Evolutionary conservation across 2,113 vertebrate genomes (phyloP).

Genomic region (Entomyzon cyanotis): DNA sequence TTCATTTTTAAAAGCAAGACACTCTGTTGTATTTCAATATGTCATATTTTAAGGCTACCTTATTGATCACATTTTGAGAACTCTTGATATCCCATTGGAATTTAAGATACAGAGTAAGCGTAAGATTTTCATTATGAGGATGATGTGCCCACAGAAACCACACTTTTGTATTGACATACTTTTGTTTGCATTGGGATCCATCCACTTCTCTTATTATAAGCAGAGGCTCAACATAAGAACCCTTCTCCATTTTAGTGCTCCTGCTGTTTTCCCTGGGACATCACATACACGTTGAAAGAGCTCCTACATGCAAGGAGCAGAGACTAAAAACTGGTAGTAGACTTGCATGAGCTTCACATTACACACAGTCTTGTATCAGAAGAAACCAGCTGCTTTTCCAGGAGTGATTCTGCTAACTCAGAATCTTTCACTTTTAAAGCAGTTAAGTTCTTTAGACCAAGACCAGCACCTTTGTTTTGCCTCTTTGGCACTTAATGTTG

Average conservation of each 20-base stretch:
- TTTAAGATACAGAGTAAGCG: not conserved
- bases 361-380: not conserved
- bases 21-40: constrained; percentile 10
- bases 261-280: not conserved
- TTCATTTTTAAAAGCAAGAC: constrained; percentile 53
- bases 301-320: not conserved
- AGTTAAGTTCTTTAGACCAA: not conserved
- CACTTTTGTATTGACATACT: not conserved
- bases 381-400: not conserved
- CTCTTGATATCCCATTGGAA: not conserved
- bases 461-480: not conserved
- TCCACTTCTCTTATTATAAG: not conserved
- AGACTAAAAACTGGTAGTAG: not conserved
- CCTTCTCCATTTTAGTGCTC: not conserved
- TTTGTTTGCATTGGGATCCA: not conserved
- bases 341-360: not conserved
- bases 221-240: not conserved
- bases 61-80: constrained; percentile 34
- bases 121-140: not conserved
- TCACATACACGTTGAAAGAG: accelerated
- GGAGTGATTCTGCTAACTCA: not conserved
- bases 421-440: not conserved
- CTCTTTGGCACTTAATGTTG: not conserved
- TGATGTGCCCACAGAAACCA: not conserved
- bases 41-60: constrained; percentile 21